Evolutionary conservation across 2,797 vertebrate species (phyloP).

Genomic region (Molossus alvarezi): DNA sequence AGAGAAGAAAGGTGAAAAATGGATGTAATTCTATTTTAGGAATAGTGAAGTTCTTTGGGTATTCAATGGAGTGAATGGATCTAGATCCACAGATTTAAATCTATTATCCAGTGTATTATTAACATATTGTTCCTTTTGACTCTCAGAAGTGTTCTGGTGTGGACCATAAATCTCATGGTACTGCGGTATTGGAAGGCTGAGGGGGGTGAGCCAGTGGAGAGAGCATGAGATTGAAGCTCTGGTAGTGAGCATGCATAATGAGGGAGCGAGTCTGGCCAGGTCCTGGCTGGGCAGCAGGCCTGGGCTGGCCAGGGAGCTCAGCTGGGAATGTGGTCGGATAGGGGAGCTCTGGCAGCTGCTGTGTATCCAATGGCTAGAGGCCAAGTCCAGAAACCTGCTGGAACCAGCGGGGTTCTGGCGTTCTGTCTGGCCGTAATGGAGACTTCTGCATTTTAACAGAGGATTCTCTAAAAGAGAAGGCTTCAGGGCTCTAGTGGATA

Average conservation of each 20-base stretch:
- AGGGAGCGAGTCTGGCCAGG: neutral
- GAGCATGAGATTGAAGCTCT: neutral
- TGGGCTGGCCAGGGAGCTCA: neutral
- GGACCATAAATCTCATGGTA: neutral
- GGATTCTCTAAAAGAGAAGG: neutral
- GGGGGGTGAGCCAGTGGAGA: neutral
- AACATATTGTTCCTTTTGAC: neutral
- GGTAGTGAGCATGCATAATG: neutral
- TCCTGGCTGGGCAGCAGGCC: neutral
- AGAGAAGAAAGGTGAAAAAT: constrained; percentile 38
- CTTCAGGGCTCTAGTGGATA: neutral
- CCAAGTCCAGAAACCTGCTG: neutral
- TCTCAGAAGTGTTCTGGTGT: neutral
- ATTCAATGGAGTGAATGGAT: neutral
- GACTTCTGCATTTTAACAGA: constrained; percentile 51
- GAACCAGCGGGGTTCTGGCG: neutral
- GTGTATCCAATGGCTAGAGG: neutral
- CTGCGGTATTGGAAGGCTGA: neutral
- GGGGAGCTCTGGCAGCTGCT: constrained; percentile 1
- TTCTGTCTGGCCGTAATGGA: neutral
- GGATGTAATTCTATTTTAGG: constrained; percentile 40
- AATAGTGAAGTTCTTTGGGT: neutral
- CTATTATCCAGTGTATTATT: neutral
- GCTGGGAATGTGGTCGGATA: neutral
- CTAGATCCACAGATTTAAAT: neutral